Conservation (phyloP, 2,888 invertebrate genomes). For the Torymus auratus region DNA sequence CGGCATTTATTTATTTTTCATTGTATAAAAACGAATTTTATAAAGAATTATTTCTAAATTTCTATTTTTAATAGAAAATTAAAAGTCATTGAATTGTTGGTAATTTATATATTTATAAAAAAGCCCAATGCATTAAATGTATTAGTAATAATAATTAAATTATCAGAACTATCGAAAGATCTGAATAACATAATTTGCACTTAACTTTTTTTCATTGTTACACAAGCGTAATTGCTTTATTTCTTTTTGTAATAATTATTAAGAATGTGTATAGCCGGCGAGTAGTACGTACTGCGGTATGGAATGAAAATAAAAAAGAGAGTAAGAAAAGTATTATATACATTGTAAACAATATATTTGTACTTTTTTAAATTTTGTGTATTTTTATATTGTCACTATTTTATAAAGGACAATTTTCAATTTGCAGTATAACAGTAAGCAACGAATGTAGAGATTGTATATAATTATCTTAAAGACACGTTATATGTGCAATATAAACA, state of each 20-base stretch:
- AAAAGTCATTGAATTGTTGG: conserved; percentile 22
- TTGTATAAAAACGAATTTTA: conserved; percentile 32
- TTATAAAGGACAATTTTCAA: conserved; percentile 29
- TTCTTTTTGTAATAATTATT: background rate
- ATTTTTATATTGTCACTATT: conserved; percentile 44
- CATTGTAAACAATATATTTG: conserved; percentile 40
- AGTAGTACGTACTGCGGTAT: background rate
- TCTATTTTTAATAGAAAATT: conserved; percentile 39
- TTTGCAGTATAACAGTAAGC: conserved; percentile 14
- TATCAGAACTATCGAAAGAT: conserved; percentile 19
- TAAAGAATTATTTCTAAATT: conserved; percentile 38
- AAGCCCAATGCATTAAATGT: conserved; percentile 36
- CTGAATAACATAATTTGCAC: conserved; percentile 30
- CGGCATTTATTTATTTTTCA: conserved; percentile 29
- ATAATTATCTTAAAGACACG: conserved; percentile 35
- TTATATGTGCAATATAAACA: conserved; percentile 29
- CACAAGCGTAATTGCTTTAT: conserved; percentile 7
- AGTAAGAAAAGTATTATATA: conserved; percentile 50
- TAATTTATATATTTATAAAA: conserved; percentile 44
- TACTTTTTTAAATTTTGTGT: conserved; percentile 46
- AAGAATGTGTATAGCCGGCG: too few relatives aligned
- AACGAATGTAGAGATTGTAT: conserved; percentile 38
- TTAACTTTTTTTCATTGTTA: conserved; percentile 12
- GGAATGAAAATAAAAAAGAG: conserved; percentile 18
- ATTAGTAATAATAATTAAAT: conserved; percentile 36